Evolutionary conservation across 2,113 vertebrate species (phyloP).

Genomic region (Rhea americana): DNA sequence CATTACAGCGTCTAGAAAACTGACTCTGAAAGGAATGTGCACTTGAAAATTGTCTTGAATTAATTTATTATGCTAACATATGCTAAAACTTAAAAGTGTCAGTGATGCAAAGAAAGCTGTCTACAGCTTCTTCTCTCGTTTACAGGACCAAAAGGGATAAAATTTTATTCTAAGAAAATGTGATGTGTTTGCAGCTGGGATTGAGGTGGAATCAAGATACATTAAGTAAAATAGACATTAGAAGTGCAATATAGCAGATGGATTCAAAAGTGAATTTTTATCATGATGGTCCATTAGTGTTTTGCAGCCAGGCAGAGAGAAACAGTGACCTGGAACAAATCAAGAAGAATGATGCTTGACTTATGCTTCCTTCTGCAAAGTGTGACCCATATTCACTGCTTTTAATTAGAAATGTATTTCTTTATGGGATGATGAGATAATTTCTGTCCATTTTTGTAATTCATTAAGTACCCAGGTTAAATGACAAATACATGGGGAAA

Average conservation of each 20-base stretch:
- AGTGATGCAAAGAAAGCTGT: conserved; percentile 22
- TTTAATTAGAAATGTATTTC: conserved; percentile 70
- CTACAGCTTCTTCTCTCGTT: not conserved
- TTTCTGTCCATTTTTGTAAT: conserved; percentile 48
- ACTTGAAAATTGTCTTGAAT: conserved; percentile 42
- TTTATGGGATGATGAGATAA: conserved; percentile 47
- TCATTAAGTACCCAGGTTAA: conserved; percentile 54
- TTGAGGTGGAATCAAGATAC: not conserved
- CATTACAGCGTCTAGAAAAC: conserved; percentile 39
- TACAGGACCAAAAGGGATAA: conserved; percentile 9
- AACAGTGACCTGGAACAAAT: conserved; percentile 75
- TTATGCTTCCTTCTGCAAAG: conserved; percentile 55
- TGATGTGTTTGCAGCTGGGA: conserved; percentile 12
- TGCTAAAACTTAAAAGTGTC: conserved; percentile 44
- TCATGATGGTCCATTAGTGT: conserved; percentile 52
- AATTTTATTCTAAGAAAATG: conserved; percentile 52
- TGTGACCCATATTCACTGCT: conserved; percentile 60
- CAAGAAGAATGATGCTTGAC: conserved; percentile 67
- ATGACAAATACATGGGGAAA: conserved; percentile 29
- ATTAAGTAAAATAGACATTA: conserved; percentile 59
- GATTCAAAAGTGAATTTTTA: conserved; percentile 64
- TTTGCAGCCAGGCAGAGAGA: conserved; percentile 55
- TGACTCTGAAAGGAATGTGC: conserved; percentile 23
- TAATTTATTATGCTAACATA: conserved; percentile 55
- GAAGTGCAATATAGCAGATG: conserved; percentile 56